Base-by-base conservation (phyloP, 92 coral and sea anemone species). In the Umimayanthus chanpuru region DNA sequence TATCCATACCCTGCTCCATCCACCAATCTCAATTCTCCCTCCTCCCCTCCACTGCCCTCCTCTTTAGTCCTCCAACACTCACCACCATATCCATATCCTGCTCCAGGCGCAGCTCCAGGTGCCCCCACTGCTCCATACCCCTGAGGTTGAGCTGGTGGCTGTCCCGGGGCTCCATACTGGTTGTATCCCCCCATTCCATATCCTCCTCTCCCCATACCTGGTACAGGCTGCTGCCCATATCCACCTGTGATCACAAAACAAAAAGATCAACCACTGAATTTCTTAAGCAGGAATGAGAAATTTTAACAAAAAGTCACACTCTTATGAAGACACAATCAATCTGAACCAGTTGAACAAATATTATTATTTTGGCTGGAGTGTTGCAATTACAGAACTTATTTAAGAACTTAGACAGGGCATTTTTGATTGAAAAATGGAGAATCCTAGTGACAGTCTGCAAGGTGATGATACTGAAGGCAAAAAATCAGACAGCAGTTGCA, bases 21-120 rank as follows among this genome's bases (percentile, higher is more conserved):
- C 49, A 6, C 5, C 2, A 44, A 2, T 44, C 49, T 44, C 9
- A 44, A 44, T 0, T 44, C 1, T 10, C 9, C 49, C 43, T 7
- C 49, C 49, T 10, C 9, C 9, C 49, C 6, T 43, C 2, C 49
- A 43, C 6, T 44, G n/a, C n/a, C n/a, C n/a, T n/a, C n/a, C n/a
- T n/a, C n/a, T 23, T n/a, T n/a, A 32, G 36, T 32, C 38, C 39
- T 66, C 23, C 9, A 9, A 5, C 41, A 38, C 58, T 50, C 14
- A 49, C 61, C 81, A 56, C 94, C 90, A 89, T 92, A 92, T 67
- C 90, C 93, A 92, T 94, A 92, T 44, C 88, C 95, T 74, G 96
- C 77, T 21, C 89, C 94, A 71, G 91, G 92, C 40, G 88, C 79
- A 30, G 92, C 71, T 8, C 91, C 80, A 18, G 93, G 87, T 83